A percentile compares a stretch with the other conserved stretches of the same genome.
phyloP scores from a whole-genome alignment of 2,888 invertebrate genomes.

The Leptopilina syphax region DNA sequence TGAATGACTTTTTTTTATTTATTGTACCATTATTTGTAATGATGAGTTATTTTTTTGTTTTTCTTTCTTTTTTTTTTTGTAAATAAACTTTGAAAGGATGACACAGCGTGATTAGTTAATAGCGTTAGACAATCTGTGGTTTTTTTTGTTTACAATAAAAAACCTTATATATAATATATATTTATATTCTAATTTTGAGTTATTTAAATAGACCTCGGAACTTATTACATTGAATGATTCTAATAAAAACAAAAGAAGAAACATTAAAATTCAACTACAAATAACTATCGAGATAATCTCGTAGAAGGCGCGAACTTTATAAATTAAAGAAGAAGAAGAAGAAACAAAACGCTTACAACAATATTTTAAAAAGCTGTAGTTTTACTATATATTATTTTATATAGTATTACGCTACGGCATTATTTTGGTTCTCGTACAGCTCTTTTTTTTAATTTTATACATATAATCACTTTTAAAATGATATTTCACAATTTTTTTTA shows the following conservation, averaged over 20 bases:
- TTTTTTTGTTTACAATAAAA: no score
- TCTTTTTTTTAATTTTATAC: constrained; percentile 42
- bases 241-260: no score
- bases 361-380: constrained; percentile 20
- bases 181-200: no score
- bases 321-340: background rate
- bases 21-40: constrained; percentile 67
- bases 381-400: background rate
- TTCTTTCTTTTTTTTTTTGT: constrained; percentile 53
- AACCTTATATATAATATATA: no score
- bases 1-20: constrained; percentile 64
- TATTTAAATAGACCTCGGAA: no score
- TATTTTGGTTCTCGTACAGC: constrained; percentile 46
- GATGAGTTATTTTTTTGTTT: constrained; percentile 33
- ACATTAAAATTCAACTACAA: no score
- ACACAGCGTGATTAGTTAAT: constrained; percentile 54
- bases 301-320: constrained; percentile 15
- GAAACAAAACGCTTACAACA: constrained; percentile 18
- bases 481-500: constrained; percentile 38
- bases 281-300: background rate
- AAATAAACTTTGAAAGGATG: constrained; percentile 66
- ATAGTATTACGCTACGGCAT: background rate
- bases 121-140: constrained; percentile 9
- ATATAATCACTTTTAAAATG: constrained; percentile 44
- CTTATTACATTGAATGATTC: no score